Evolutionary conservation across 2,113 vertebrate genomes (phyloP).

Genomic region (Phaethon lepturus): DNA sequence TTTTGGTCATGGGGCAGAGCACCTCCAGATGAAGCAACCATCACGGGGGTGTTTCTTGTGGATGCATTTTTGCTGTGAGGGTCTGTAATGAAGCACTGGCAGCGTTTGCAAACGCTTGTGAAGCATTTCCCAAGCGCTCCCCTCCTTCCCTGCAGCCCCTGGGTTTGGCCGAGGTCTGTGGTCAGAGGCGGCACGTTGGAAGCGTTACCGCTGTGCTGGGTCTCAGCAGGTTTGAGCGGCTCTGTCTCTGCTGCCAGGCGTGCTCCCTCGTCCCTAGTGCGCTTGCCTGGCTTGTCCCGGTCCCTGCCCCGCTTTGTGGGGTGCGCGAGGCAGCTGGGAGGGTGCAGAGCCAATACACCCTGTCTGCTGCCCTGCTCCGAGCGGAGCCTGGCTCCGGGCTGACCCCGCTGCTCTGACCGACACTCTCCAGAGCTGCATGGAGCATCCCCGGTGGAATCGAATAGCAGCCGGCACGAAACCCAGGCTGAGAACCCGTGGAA

Average conservation of each 20-base stretch:
- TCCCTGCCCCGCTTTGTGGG: neutral
- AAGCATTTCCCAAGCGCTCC: accelerated
- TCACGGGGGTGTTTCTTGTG: accelerated
- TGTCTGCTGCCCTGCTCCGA: accelerated
- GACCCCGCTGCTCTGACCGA: neutral
- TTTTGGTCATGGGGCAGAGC: neutral
- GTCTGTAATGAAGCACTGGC: neutral
- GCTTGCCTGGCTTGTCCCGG: neutral
- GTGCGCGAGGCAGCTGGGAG: neutral
- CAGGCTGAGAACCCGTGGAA: neutral
- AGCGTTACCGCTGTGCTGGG: neutral
- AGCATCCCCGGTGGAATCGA: neutral
- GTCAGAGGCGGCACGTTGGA: neutral
- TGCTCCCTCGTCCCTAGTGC: neutral
- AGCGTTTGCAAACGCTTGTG: neutral
- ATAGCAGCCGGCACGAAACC: neutral
- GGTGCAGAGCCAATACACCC: neutral
- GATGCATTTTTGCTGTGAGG: neutral
- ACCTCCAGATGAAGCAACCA: neutral
- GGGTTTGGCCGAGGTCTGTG: neutral
- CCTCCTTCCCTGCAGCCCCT: neutral
- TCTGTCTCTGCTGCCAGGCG: accelerated
- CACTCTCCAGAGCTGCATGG: neutral
- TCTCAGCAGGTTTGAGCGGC: neutral
- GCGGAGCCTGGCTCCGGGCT: neutral